phyloP scores from a whole-genome alignment of 2,888 invertebrate genomes.

The Pilophorus perplexus region DNA sequence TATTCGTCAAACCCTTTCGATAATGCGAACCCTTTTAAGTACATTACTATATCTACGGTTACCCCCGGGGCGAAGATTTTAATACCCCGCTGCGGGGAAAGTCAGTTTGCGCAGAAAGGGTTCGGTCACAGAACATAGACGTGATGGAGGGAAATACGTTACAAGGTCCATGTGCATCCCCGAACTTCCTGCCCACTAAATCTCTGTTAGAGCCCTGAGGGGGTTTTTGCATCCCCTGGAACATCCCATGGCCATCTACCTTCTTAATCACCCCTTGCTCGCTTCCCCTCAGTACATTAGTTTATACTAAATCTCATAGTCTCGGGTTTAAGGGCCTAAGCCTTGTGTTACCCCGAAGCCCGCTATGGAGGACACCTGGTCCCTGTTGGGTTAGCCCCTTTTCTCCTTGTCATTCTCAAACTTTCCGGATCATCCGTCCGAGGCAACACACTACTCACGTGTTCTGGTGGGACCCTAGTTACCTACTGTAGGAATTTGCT shows the following conservation, averaged over 20 bases:
- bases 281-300: constrained; percentile 12
- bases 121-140: no score
- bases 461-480: no score
- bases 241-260: constrained; percentile 6
- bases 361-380: not conserved
- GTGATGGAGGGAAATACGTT: no score
- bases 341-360: constrained; percentile 6
- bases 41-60: no score
- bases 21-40: not conserved
- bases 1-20: constrained; percentile 19
- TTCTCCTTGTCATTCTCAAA: not conserved
- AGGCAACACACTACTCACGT: not conserved
- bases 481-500: no score
- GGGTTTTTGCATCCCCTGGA: constrained; percentile 18
- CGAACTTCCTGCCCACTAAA: constrained; percentile 18
- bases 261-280: constrained; percentile 7
- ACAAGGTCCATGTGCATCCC: no score
- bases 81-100: constrained; percentile 20
- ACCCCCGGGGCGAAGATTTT: constrained; percentile 17
- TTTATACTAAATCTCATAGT: constrained; percentile 17
- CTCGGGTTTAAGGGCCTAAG: constrained; percentile 6
- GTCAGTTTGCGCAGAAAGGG: constrained; percentile 10
- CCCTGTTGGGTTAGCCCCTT: no score
- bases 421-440: not conserved
- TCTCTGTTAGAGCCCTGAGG: constrained; percentile 16